phyloP scores from a whole-genome alignment of 2,888 invertebrate species.

The Amphipoea oculea region DNA sequence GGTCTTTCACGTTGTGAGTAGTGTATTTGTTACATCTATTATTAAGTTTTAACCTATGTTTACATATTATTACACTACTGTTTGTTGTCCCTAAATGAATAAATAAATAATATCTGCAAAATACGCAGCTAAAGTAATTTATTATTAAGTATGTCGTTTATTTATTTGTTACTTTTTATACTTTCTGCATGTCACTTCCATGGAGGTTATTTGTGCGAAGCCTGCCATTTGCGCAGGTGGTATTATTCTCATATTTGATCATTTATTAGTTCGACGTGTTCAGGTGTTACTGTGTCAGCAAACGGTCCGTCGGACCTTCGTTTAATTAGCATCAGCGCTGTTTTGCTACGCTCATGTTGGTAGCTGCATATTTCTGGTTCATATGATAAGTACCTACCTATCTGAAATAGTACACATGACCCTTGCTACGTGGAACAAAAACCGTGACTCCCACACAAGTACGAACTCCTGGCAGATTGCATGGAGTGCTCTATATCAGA shows the following conservation, averaged over 20 bases:
- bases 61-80: too few species aligned
- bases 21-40: too few species aligned
- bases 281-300: constrained; percentile 19
- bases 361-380: background rate
- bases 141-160: too few species aligned
- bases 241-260: background rate
- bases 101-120: too few species aligned
- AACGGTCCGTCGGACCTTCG: background rate
- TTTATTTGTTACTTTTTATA: background rate
- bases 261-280: constrained; percentile 9
- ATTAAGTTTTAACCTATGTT: too few species aligned
- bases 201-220: constrained; percentile 14
- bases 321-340: background rate
- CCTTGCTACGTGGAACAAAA: background rate
- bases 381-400: background rate
- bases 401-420: background rate
- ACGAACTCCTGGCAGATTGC: background rate
- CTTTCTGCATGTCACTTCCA: constrained; percentile 22
- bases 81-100: too few species aligned
- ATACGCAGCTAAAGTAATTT: too few species aligned
- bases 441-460: background rate
- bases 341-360: background rate
- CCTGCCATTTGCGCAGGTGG: constrained; percentile 31
- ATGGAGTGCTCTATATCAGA: background rate
- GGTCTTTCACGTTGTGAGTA: too few species aligned